phyloP scores from a whole-genome alignment of 2,888 invertebrate species.

The Troglohyphantes excavatus region DNA sequence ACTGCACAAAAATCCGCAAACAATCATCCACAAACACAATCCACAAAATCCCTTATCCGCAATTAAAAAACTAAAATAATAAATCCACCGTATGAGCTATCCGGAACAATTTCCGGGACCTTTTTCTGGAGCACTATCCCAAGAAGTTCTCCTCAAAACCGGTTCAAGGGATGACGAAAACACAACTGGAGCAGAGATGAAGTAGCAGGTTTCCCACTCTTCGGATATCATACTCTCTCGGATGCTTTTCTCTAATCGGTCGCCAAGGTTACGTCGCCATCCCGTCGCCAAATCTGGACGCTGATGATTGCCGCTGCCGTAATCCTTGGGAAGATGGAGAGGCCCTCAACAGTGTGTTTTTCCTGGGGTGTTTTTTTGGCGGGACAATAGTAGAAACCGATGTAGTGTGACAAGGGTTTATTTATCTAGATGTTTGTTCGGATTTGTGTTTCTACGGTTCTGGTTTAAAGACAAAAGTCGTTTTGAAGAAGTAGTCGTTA shows the following conservation, averaged over 20 bases:
- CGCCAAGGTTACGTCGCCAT: slow-evolving; percentile 54
- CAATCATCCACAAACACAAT: neutral
- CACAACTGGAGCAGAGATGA: slow-evolving; percentile 43
- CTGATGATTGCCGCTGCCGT: neutral
- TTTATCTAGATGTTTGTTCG: neutral
- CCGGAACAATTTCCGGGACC: neutral
- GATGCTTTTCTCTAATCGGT: slow-evolving; percentile 27
- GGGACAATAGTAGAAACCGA: slow-evolving; percentile 5
- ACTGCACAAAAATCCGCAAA: neutral
- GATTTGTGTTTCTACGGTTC: neutral
- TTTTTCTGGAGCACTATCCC: neutral
- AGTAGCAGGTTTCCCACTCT: slow-evolving; percentile 14
- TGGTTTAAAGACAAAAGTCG: neutral
- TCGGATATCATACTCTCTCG: neutral
- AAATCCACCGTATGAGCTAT: slow-evolving; percentile 2
- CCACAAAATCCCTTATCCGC: neutral
- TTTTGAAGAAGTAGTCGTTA: neutral
- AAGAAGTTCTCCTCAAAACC: neutral
- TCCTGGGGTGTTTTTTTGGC: neutral
- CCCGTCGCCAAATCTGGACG: slow-evolving; percentile 36
- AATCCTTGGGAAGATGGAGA: neutral
- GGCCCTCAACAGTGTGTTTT: neutral
- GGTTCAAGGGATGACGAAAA: slow-evolving; percentile 33
- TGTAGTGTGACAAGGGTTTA: neutral
- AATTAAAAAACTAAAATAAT: neutral